These are phyloP conservation scores for Gymnarchus niloticus DNA, from an alignment of 2,113 vertebrate genomes.

Conservation along the genomic window DNA sequence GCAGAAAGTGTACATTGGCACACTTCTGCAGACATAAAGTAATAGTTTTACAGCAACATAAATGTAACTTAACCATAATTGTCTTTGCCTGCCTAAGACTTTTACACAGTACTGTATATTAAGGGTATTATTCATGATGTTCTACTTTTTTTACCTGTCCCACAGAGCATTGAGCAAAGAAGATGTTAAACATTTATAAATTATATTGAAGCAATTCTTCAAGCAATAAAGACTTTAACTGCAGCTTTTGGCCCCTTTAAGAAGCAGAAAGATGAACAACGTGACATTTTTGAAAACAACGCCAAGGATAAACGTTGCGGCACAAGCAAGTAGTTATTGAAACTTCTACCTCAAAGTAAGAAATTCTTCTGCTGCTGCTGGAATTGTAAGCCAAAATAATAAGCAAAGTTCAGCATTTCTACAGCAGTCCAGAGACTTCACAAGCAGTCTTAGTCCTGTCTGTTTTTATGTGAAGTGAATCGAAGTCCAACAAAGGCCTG, in stretches of 20 bases:
- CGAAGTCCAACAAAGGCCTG: not conserved
- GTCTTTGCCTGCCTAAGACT: too few species aligned
- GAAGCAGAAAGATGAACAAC: constrained; percentile 6
- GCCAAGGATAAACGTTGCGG: not conserved
- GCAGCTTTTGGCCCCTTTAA: constrained; percentile 30
- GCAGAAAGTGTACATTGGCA: too few species aligned
- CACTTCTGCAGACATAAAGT: too few species aligned
- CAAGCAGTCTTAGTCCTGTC: not conserved
- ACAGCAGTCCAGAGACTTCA: not conserved
- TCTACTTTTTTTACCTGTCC: constrained; percentile 69
- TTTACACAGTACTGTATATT: too few species aligned
- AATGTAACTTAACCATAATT: too few species aligned
- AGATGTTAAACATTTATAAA: constrained; percentile 64
- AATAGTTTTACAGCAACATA: too few species aligned
- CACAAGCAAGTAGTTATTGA: not conserved
- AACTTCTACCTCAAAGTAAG: not conserved
- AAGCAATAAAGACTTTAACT: constrained; percentile 30
- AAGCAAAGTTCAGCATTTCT: not conserved
- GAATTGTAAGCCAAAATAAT: not conserved
- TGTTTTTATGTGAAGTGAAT: too few species aligned
- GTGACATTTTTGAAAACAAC: not conserved
- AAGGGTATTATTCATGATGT: constrained; percentile 70
- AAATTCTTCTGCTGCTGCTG: not conserved
- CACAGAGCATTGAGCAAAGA: constrained; percentile 60
- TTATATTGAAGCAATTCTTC: constrained; percentile 48